These are phyloP conservation scores for Corydoras sp. DNA, from an alignment of 2,113 vertebrate genomes.

Conservation along the genomic window DNA sequence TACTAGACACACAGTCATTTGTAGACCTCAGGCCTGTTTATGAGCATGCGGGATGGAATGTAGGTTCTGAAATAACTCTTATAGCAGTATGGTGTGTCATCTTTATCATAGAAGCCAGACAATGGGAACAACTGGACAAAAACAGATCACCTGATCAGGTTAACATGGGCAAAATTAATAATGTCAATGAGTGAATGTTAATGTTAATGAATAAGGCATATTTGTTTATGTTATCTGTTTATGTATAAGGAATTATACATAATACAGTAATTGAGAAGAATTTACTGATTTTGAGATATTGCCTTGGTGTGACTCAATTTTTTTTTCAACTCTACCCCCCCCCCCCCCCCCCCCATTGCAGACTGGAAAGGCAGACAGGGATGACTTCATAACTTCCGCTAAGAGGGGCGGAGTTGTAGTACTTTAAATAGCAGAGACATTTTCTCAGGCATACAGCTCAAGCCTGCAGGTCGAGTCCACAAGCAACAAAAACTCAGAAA, in stretches of 20 bases:
- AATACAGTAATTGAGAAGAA: no score
- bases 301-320: no score
- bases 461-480: neutral
- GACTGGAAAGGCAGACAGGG: slow-evolving; percentile 50
- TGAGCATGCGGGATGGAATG: slow-evolving; percentile 39
- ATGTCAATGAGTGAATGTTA: no score
- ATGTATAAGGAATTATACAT: no score
- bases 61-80: slow-evolving; percentile 9
- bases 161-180: no score
- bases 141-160: neutral
- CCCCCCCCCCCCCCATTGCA: slow-evolving; percentile 11
- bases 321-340: no score
- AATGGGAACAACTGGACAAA: neutral
- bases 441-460: slow-evolving; percentile 20
- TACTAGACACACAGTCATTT: slow-evolving; percentile 16
- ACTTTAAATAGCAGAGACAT: slow-evolving; percentile 49
- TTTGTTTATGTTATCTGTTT: no score
- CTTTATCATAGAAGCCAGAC: slow-evolving; percentile 4
- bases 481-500: slow-evolving; percentile 4
- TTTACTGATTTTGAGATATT: no score
- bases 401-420: slow-evolving; percentile 11
- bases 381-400: slow-evolving; percentile 60
- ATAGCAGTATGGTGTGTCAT: slow-evolving; percentile 22
- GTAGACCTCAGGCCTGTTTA: slow-evolving; percentile 1
- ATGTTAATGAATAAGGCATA: no score